Percentiles rank a stretch among this genome's conserved stretches.
These are phyloP conservation scores for Myiozetetes cayanensis DNA, from an alignment of 2,113 vertebrate genomes.

Conservation along the genomic window DNA sequence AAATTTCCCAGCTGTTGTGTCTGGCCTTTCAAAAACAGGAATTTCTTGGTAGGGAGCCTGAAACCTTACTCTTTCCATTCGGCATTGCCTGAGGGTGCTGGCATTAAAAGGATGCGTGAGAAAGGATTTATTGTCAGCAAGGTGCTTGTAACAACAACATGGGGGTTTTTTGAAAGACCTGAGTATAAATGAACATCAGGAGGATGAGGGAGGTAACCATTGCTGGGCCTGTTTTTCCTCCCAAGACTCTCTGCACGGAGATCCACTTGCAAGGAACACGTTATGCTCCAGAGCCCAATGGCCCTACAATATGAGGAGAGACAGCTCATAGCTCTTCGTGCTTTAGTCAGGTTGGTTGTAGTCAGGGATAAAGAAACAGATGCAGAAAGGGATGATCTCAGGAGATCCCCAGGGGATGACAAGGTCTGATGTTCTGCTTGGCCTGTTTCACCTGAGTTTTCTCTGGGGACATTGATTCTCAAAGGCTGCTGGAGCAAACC, in stretches of 20 bases:
- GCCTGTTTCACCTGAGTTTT: not conserved
- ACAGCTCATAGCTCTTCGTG: not conserved
- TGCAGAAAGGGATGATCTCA: not conserved
- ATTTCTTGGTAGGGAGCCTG: slow-evolving; percentile 14
- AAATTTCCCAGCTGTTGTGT: slow-evolving; percentile 54
- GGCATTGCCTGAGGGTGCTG: not conserved
- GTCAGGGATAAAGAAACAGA: not conserved
- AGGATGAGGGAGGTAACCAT: not conserved
- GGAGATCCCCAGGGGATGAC: not conserved
- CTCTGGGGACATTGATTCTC: not conserved
- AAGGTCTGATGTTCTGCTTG: not conserved
- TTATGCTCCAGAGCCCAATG: not conserved
- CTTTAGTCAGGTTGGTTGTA: not conserved
- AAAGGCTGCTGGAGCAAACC: not conserved
- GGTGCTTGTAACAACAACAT: not conserved
- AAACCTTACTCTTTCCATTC: not conserved
- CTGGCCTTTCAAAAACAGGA: slow-evolving; percentile 43
- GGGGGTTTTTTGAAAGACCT: not conserved
- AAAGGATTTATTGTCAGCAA: slow-evolving; percentile 3
- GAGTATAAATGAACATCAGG: not conserved
- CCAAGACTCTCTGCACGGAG: not conserved
- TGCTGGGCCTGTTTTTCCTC: not conserved
- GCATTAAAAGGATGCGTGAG: not conserved
- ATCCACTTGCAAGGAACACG: not conserved
- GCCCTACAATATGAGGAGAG: not conserved